These are phyloP conservation scores for Drosophila tripunctata DNA, from an alignment of 2,888 invertebrate genomes.

Conservation along the genomic window DNA sequence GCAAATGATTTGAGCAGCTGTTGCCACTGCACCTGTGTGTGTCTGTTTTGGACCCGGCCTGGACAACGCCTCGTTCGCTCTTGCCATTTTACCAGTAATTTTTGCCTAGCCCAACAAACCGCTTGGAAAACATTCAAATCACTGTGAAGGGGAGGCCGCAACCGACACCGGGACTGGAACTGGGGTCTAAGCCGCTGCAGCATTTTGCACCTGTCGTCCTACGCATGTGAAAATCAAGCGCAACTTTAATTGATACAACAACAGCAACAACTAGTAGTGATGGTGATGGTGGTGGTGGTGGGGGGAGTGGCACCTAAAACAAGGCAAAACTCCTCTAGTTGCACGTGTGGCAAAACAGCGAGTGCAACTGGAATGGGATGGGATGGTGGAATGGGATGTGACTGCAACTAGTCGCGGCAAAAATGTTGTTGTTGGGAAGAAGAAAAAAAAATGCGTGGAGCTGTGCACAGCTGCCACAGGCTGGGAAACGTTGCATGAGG, in stretches of 20 bases:
- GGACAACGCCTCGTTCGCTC: constrained; percentile 41
- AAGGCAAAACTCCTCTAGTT: constrained; percentile 36
- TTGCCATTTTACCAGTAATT: constrained; percentile 52
- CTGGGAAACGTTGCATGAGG: constrained; percentile 31
- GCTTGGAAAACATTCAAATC: constrained; percentile 73
- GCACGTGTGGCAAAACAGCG: constrained; percentile 53
- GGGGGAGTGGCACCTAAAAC: constrained; percentile 38
- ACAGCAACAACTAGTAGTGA: constrained; percentile 39
- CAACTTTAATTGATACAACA: constrained; percentile 77
- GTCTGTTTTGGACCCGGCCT: background rate
- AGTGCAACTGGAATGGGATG: constrained; percentile 5
- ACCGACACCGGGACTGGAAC: constrained; percentile 7
- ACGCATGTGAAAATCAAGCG: constrained; percentile 77
- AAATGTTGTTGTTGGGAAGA: constrained; percentile 77
- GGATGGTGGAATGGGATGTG: constrained; percentile 9
- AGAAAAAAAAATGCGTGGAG: constrained; percentile 72
- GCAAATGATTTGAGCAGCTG: constrained; percentile 74
- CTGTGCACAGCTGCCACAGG: constrained; percentile 58
- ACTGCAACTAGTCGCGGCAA: constrained; percentile 64
- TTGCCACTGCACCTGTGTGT: constrained; percentile 46
- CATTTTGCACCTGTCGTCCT: constrained; percentile 79
- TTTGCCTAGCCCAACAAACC: constrained; percentile 56
- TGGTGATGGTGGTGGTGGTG: too few relatives aligned
- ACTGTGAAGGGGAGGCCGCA: constrained; percentile 42
- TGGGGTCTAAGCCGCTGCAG: constrained; percentile 58